Conservation (phyloP, 2,888 invertebrate genomes). For the Zelleria hepariella region DNA sequence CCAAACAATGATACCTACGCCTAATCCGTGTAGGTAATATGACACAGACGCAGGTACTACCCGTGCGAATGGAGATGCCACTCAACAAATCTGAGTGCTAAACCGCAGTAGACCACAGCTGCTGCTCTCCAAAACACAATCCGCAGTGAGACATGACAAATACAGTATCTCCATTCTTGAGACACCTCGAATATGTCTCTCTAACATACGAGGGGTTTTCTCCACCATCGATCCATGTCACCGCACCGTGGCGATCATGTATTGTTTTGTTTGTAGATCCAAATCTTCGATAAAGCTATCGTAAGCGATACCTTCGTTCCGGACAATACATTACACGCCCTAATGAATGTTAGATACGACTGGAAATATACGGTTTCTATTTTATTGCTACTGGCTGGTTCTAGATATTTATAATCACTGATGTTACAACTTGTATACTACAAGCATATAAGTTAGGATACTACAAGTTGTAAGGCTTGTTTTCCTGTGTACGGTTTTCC, state of each 20-base stretch:
- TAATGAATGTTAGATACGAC: not conserved
- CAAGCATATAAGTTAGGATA: too few relatives aligned
- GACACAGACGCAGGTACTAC: too few relatives aligned
- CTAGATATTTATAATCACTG: not conserved
- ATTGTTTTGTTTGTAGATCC: not conserved
- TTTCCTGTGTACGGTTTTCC: not conserved
- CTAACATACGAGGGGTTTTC: not conserved
- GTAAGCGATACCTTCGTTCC: not conserved
- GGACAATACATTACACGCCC: not conserved
- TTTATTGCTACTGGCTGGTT: not conserved
- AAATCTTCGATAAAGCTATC: not conserved
- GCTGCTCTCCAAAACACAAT: not conserved
- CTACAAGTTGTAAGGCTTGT: not conserved
- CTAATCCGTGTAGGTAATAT: too few relatives aligned
- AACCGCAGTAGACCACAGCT: too few relatives aligned
- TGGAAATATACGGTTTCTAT: not conserved
- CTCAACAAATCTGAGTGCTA: too few relatives aligned
- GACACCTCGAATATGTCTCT: not conserved
- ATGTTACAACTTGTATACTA: too few relatives aligned
- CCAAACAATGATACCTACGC: too few relatives aligned
- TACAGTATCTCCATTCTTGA: not conserved
- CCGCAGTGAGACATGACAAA: not conserved
- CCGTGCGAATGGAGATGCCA: too few relatives aligned
- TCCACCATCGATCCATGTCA: not conserved
- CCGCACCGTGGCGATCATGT: not conserved